These are phyloP conservation scores for Phylloscopus collybita DNA, from an alignment of 2,797 vertebrate species.

Conservation along the genomic window DNA sequence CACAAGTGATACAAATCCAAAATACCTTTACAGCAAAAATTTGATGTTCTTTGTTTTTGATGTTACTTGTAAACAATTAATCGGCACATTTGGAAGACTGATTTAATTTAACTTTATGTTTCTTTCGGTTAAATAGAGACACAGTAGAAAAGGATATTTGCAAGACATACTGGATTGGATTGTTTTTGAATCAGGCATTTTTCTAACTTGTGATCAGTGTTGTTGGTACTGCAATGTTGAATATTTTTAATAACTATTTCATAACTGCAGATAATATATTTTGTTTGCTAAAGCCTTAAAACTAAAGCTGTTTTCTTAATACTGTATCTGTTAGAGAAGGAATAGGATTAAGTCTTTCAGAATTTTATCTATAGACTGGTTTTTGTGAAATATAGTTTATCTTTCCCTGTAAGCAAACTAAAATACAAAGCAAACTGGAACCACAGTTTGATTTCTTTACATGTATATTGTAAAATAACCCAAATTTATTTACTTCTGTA, in stretches of 20 bases:
- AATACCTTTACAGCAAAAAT: not conserved
- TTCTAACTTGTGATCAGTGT: not conserved
- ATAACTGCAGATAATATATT: not conserved
- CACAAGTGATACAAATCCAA: not conserved
- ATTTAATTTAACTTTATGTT: not conserved
- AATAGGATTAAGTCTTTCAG: not conserved
- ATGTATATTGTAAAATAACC: fast-evolving
- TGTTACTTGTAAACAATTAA: not conserved
- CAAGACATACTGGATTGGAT: not conserved
- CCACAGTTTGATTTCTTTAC: not conserved
- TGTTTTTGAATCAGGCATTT: not conserved
- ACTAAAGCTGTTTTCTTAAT: not conserved
- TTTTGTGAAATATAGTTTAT: not conserved
- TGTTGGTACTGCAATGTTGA: not conserved
- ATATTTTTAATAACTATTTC: not conserved
- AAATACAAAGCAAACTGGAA: not conserved
- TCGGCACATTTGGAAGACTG: not conserved
- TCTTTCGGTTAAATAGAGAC: not conserved
- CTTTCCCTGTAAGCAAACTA: not conserved
- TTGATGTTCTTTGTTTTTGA: not conserved
- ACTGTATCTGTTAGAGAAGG: not conserved
- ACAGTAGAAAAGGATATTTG: not conserved
- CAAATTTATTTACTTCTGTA: not conserved
- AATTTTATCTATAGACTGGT: not conserved
- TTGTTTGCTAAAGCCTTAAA: not conserved